Base-by-base conservation (phyloP, 2,888 invertebrate genomes). In the Lasioglossum oenotherae region DNA sequence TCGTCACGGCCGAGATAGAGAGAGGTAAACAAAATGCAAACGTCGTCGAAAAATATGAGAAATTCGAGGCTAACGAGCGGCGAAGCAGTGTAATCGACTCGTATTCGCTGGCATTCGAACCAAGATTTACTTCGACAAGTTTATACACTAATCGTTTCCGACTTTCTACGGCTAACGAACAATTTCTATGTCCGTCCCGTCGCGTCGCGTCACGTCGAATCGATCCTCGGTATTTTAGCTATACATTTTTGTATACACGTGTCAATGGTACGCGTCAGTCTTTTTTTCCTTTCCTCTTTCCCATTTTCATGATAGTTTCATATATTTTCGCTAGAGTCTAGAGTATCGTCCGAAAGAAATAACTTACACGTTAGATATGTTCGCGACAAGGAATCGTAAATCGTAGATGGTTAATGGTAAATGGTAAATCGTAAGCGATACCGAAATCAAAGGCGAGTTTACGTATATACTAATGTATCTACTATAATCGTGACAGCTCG, bases 91-190 rank as follows among this genome's bases (percentile, higher is more conserved):
- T 60, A 60, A 27, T 27, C 27, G 60, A 27, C 60, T 27, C 60
- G 60, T 60, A 60, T 60, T 16, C 60, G 60, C 60, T 60, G 60
- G 60, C 27, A 27, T 60, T 60, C 60, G 27, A 60, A 60, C 60
- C 4, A 27, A 60, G 27, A 60, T 27, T 60, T 12, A 27, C 14
- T 14, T 44, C 60, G 27, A 60, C 60, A 60, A 14, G 14, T 27
- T 16, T 44, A 44, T 3, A 44, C 12, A 16, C 27, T 27, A 60
- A 27, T 60, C 60, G 27, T 60, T 27, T 23, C 60, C 27, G 60
- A 60, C n/a, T 60, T 60, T 60, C 27, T 27, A n/a, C 60, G 27
- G 10, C 27, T 27, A 60, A 60, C 60, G 27, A 60, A 60, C 60
- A 60, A 60, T 60, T 27, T 60, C 27, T n/a, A 27, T 27, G 60